Evolutionary conservation across 2,888 invertebrate genomes (phyloP), one percentile per base, ranked within the genome.

Genomic region (Eustalomyia histrio): DNA sequence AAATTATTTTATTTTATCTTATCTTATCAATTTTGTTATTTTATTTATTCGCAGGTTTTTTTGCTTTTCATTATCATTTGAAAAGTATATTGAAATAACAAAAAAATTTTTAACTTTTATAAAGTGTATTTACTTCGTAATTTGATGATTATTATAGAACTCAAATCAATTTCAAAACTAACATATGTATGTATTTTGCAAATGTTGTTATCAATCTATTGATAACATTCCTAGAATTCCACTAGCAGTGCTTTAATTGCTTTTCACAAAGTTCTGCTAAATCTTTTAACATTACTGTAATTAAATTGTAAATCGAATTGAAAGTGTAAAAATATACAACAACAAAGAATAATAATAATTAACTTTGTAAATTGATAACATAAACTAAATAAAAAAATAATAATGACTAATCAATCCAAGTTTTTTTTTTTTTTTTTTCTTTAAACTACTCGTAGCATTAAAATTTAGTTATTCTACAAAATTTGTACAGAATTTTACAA

Each of bases 321-420:
- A 35, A 35, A 35, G 35, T 35, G 35, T 35, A 1, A 39, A 29
- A 29, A 29, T 29, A 39, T 14, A 39, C 12, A 39, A 39, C 39
- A 39, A 10, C 39, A 47, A 47, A 5, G 6, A 47, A 14, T 14
- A 43, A 43, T n/a, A 47, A 14, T 12, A 2, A 39, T 39, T 39
- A 47, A 47, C 14, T n/a, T 47, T 47, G 43, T 47, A 47, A 47
- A 47, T 47, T 47, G 43, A 47, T 47, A n/a, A 47, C 43, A n/a
- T n/a, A 47, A 5, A 7, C 29, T 29, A 6, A n/a, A 47, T n/a
- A n/a, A 14, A 47, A n/a, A 47, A 47, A 47, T 39, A 47, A 47
- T 14, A n/a, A 47, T 47, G 43, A 47, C 43, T 47, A 47, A 47
- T 47, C 43, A 47, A n/a, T 47, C 14, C 6, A 47, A 47, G 43